Evolutionary conservation across 2,113 vertebrate species (phyloP).

Genomic region (Gavia stellata): DNA sequence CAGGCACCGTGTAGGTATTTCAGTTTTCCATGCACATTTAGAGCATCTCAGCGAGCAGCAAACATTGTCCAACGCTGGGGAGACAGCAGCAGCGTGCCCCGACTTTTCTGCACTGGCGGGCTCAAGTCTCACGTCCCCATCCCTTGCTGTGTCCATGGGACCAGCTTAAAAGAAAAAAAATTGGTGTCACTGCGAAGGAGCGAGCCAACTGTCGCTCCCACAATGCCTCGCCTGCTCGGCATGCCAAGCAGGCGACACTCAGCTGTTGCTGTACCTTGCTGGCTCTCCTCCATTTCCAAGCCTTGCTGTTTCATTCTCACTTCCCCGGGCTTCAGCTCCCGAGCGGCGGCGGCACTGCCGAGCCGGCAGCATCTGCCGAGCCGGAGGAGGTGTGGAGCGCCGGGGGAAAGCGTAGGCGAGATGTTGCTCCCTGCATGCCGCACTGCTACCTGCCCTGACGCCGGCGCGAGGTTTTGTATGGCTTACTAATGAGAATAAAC

Average conservation of each 20-base stretch:
- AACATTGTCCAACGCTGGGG: too few relatives aligned
- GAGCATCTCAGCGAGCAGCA: neutral
- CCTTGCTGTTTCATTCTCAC: neutral
- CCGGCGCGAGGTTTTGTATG: neutral
- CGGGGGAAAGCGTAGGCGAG: neutral
- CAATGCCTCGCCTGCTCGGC: neutral
- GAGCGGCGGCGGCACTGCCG: neutral
- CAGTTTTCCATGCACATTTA: fast-evolving
- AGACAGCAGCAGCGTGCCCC: fast-evolving
- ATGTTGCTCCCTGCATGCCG: neutral
- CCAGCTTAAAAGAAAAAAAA: neutral
- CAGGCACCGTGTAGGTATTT: fast-evolving
- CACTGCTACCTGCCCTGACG: neutral
- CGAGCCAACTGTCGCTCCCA: neutral
- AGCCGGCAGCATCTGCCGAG: neutral
- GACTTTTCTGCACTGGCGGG: neutral
- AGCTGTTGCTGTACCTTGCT: neutral
- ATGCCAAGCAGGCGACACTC: neutral
- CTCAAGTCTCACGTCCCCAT: neutral
- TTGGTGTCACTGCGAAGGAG: fast-evolving
- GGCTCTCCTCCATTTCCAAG: neutral
- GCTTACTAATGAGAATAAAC: neutral
- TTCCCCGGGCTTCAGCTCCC: neutral
- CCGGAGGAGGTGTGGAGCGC: neutral
- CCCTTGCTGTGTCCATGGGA: fast-evolving